Conservation (phyloP, 2,888 invertebrate genomes). For the Theretra japonica region DNA sequence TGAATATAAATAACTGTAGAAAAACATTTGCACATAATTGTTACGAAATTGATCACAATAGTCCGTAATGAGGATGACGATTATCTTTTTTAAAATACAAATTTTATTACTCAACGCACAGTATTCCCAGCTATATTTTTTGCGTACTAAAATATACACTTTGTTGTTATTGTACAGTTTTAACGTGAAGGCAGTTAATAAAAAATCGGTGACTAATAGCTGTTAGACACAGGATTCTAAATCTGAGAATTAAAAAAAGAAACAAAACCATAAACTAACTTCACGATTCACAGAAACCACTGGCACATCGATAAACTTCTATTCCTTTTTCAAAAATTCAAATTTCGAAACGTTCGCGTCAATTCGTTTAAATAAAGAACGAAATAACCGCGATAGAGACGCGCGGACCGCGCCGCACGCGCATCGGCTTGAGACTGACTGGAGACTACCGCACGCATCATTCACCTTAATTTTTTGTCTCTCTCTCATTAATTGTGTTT, state of each 20-base stretch:
- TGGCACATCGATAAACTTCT: slow-evolving; percentile 72
- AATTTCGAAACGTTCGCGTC: slow-evolving; percentile 54
- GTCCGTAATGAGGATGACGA: no score
- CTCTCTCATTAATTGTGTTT: slow-evolving; percentile 54
- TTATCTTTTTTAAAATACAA: not conserved
- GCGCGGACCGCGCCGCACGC: slow-evolving; percentile 72
- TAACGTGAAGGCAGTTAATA: slow-evolving; percentile 50
- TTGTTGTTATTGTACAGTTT: slow-evolving; percentile 32
- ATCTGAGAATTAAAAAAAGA: slow-evolving; percentile 42
- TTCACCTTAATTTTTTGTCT: slow-evolving; percentile 60
- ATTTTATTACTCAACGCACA: not conserved
- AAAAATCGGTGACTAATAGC: slow-evolving; percentile 53
- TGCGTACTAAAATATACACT: slow-evolving; percentile 41
- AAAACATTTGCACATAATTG: no score
- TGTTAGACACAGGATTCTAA: slow-evolving; percentile 33
- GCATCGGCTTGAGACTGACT: slow-evolving; percentile 77
- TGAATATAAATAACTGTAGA: no score
- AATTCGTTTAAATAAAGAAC: slow-evolving; percentile 59
- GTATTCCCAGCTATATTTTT: not conserved
- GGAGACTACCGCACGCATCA: slow-evolving; percentile 68
- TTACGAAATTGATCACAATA: no score
- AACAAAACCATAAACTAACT: slow-evolving; percentile 43
- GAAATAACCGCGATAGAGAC: slow-evolving; percentile 48
- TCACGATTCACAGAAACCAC: slow-evolving; percentile 53
- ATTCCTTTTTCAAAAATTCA: slow-evolving; percentile 45